A percentile compares a stretch with the other conserved stretches of the same genome.
These are phyloP conservation scores for Heliocidaris tuberculata DNA, from an alignment of 35 echinoderm and acorn worm species.

Conservation along the genomic window DNA sequence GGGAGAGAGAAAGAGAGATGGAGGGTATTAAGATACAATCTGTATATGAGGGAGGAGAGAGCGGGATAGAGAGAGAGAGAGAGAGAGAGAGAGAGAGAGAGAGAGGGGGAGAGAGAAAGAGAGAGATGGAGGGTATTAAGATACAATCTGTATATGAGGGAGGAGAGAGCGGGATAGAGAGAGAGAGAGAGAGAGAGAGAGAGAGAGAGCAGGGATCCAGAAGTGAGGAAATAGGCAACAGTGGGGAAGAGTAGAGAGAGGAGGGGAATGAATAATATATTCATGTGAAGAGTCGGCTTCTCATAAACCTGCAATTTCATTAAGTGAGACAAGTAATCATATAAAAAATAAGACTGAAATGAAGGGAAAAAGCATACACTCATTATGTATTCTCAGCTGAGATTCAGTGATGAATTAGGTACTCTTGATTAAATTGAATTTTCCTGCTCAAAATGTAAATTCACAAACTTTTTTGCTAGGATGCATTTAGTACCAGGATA, in stretches of 20 bases:
- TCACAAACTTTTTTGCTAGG: neutral
- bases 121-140: neutral
- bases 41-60: neutral
- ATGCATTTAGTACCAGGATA: neutral
- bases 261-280: neutral
- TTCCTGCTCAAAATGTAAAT: neutral
- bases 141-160: neutral
- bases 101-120: neutral
- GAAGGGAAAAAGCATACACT: neutral
- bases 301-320: neutral
- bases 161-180: neutral
- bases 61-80: neutral
- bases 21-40: too few relatives aligned
- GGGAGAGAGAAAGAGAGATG: neutral
- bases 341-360: neutral
- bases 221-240: neutral
- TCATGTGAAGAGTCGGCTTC: neutral
- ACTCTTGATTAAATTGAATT: neutral
- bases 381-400: neutral
- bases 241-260: neutral
- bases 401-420: neutral
- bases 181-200: neutral
- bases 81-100: constrained; percentile 8
- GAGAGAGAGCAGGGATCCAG: neutral
- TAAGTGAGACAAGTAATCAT: neutral